A percentile compares a stretch with the other conserved stretches of the same genome.
These are phyloP conservation scores for Myotis lucifugus DNA, from an alignment of 2,113 vertebrate genomes.

Conservation along the genomic window DNA sequence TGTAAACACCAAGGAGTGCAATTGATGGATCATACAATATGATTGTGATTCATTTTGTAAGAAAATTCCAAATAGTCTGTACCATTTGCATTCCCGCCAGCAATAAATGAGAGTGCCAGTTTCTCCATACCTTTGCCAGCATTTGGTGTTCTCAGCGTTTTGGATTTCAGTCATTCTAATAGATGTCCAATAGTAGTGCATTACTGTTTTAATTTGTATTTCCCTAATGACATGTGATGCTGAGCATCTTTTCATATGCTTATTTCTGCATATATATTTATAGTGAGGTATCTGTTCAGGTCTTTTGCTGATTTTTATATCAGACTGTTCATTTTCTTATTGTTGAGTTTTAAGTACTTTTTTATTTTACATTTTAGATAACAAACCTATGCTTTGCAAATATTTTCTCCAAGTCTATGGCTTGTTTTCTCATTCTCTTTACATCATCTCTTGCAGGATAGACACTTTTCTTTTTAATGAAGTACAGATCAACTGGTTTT, in stretches of 20 bases:
- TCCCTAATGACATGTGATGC: background rate
- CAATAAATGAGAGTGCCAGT: background rate
- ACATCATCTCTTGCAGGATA: background rate
- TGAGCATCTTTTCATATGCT: background rate
- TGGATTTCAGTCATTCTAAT: constrained; percentile 7
- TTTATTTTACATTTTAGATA: background rate
- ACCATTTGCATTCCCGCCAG: background rate
- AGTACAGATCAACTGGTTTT: constrained; percentile 1
- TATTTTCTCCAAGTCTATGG: background rate
- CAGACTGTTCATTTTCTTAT: background rate
- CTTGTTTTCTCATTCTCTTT: constrained; percentile 13
- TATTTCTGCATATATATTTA: background rate
- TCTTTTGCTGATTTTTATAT: background rate
- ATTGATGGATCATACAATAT: background rate
- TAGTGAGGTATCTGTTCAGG: background rate
- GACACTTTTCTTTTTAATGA: constrained; percentile 30
- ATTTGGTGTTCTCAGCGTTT: background rate
- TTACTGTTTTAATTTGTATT: background rate
- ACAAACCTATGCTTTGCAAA: background rate
- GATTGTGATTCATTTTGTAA: background rate
- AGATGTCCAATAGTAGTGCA: background rate
- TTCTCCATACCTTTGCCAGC: background rate
- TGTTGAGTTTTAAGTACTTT: background rate
- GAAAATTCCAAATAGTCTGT: background rate
- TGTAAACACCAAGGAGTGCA: background rate